phyloP scores from a whole-genome alignment of 2,888 invertebrate genomes.

The Agriopis leucophaearia region DNA sequence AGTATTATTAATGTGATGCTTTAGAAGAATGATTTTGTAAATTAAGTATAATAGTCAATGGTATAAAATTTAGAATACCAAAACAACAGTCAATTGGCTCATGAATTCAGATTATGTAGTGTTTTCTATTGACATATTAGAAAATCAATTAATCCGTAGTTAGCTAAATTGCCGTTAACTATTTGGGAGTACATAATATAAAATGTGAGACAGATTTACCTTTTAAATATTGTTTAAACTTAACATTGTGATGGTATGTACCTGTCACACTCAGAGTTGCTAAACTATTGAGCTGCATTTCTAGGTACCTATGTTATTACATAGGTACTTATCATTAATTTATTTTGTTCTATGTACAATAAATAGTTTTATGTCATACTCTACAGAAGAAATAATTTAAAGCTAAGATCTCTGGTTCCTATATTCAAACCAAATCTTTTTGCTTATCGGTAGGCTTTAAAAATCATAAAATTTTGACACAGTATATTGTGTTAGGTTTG shows the following conservation, averaged over 20 bases:
- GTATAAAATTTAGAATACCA: conserved; percentile 23
- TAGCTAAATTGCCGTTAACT: conserved; percentile 77
- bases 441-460: no score
- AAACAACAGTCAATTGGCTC: conserved; percentile 32
- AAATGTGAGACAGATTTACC: conserved; percentile 10
- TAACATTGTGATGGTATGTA: conserved; percentile 31
- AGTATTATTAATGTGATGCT: conserved; percentile 18
- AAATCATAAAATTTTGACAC: not conserved
- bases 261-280: conserved; percentile 3
- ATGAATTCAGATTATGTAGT: conserved; percentile 26
- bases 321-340: no score
- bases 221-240: conserved; percentile 32
- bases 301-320: no score
- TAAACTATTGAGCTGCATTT: not conserved
- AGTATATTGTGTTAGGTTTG: not conserved
- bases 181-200: conserved; percentile 48
- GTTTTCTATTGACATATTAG: conserved; percentile 44
- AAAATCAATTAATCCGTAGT: conserved; percentile 66
- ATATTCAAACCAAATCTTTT: no score
- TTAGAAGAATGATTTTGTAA: conserved; percentile 25
- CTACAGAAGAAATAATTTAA: no score
- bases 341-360: no score
- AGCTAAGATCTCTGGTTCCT: no score
- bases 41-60: conserved; percentile 17
- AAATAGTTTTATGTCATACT: no score